phyloP scores from a whole-genome alignment of 2,113 vertebrate genomes.

The cat (Felis catus) region F.catus_Fca126_mat1.0 CM031425.1:11497001-11497500 shows the following conservation, averaged over 20 bases:
- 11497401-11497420: not conserved
- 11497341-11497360: not conserved
- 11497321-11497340: not conserved
- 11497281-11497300: not conserved
- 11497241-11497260: not conserved
- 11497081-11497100: not conserved
- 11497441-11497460: not conserved
- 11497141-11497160: not conserved
- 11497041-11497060: not conserved
- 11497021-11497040: not conserved
- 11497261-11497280: not conserved
- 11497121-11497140: not conserved
- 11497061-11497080: not conserved
- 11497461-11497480: not conserved
- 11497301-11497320: not conserved
- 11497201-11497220: not conserved
- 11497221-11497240: not conserved
- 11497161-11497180: not conserved
- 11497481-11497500: not conserved
- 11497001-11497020: not conserved
- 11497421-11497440: not conserved
- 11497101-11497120: not conserved
- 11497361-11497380: not conserved
- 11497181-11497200: not conserved
- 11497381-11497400: not conserved